A percentile compares a stretch with the other conserved stretches of the same genome.
These are phyloP conservation scores for Tauraco erythrolophus DNA, from an alignment of 2,113 vertebrate species.

Conservation along the genomic window DNA sequence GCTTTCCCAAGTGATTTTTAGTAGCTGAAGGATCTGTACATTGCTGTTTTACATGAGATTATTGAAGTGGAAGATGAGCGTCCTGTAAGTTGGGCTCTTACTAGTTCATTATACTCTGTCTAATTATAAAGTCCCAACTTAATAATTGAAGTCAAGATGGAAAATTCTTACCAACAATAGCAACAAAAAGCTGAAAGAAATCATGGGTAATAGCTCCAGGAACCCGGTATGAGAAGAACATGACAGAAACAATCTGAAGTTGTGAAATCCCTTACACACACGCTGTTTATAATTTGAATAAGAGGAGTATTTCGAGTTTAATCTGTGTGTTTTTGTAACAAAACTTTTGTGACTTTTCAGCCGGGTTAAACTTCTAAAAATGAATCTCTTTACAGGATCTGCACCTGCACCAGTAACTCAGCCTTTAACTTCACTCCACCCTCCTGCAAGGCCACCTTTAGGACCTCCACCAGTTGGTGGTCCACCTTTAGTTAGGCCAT, in stretches of 20 bases:
- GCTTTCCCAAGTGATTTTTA: neutral
- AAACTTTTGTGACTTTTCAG: neutral
- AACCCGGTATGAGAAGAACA: neutral
- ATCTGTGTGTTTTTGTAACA: neutral
- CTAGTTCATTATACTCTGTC: neutral
- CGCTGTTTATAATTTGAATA: neutral
- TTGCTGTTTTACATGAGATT: neutral
- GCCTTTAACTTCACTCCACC: conserved; percentile 78
- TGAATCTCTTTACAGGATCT: conserved; percentile 72
- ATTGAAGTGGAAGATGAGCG: neutral
- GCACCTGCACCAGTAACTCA: conserved; percentile 78
- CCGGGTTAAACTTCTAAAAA: neutral
- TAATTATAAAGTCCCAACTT: neutral
- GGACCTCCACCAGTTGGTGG: conserved; percentile 76
- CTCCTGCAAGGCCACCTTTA: conserved; percentile 75
- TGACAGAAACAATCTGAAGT: neutral
- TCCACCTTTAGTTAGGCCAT: conserved; percentile 71
- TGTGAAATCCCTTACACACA: neutral
- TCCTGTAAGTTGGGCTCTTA: neutral
- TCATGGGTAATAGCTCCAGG: neutral
- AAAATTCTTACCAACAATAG: neutral
- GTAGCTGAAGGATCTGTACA: neutral
- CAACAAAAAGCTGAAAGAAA: neutral
- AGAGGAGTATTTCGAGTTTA: neutral
- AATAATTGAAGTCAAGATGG: neutral